Percentiles rank a stretch among this genome's conserved stretches.
Conservation (phyloP, 2,797 vertebrate genomes). For the Megaceryle alcyon region DNA sequence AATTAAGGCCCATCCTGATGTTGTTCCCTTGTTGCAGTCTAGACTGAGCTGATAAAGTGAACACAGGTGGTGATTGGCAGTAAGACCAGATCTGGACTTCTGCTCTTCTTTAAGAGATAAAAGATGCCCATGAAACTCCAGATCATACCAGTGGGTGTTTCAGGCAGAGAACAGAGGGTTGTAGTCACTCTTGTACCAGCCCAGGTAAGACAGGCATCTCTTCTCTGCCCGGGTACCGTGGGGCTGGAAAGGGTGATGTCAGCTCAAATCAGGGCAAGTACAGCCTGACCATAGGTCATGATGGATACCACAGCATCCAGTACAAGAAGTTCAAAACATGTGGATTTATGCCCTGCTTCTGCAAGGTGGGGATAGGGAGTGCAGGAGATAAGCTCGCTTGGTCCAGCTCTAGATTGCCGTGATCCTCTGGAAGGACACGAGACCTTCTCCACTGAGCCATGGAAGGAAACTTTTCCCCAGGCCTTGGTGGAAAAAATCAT, state of each 20-base stretch:
- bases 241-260: neutral
- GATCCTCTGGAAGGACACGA: neutral
- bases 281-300: rapidly evolving
- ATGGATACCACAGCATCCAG: neutral
- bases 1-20: neutral
- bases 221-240: rapidly evolving
- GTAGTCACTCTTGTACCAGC: rapidly evolving
- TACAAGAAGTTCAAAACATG: rapidly evolving
- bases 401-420: neutral
- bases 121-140: neutral
- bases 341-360: neutral
- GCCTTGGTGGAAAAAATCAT: neutral
- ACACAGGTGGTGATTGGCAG: neutral
- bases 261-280: neutral
- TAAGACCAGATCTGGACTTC: neutral
- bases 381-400: neutral
- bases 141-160: neutral
- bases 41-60: neutral
- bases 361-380: neutral
- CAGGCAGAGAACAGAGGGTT: neutral
- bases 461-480: neutral
- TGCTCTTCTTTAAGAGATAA: neutral
- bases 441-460: neutral
- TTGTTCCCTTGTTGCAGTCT: neutral
- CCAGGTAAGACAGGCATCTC: neutral